These are phyloP conservation scores for Neopelma chrysocephalum DNA, from an alignment of 2,797 vertebrate species.

Conservation along the genomic window DNA sequence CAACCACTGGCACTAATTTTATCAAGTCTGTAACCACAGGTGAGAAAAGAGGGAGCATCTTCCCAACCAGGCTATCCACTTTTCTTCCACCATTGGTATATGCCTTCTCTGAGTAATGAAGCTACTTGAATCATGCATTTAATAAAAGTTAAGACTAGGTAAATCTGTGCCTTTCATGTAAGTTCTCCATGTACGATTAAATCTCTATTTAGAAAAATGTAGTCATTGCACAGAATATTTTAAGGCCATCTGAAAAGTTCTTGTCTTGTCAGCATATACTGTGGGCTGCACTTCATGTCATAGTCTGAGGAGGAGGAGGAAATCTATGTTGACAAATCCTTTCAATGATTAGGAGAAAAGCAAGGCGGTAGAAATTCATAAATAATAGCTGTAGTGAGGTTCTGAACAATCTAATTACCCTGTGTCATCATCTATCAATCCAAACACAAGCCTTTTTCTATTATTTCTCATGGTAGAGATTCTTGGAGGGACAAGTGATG, in stretches of 20 bases:
- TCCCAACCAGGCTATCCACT: neutral
- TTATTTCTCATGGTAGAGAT: neutral
- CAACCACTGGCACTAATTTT: neutral
- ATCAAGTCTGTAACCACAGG: neutral
- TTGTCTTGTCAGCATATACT: constrained; percentile 25
- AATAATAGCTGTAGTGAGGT: constrained; percentile 42
- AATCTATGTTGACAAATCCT: constrained; percentile 62
- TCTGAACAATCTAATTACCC: constrained; percentile 63
- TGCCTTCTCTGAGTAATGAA: neutral
- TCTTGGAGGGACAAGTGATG: neutral
- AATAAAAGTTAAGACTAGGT: neutral
- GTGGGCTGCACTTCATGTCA: constrained; percentile 20
- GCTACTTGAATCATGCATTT: neutral
- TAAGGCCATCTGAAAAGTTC: constrained; percentile 15
- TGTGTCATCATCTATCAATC: constrained; percentile 48
- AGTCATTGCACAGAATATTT: neutral
- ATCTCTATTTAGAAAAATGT: neutral
- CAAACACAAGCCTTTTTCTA: constrained; percentile 1
- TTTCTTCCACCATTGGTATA: neutral
- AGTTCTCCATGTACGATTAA: neutral
- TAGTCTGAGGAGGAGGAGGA: neutral
- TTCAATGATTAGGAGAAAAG: constrained; percentile 42
- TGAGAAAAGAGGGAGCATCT: neutral
- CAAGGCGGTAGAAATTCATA: constrained; percentile 41
- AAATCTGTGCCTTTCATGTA: neutral